These are phyloP conservation scores for Tenualosa thibaudeaui DNA, from an alignment of 2,797 vertebrate genomes.

Conservation along the genomic window DNA sequence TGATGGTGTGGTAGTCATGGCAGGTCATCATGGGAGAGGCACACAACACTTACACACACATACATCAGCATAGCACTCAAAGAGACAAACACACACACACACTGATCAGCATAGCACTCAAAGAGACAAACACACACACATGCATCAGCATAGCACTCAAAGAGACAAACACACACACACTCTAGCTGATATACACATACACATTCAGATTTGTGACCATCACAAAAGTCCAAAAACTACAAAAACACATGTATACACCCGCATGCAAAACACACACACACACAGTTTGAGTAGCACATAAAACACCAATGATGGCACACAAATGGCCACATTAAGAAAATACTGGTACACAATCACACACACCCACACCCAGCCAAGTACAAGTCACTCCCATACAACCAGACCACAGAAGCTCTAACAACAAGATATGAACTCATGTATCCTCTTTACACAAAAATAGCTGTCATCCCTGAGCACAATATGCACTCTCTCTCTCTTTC, in stretches of 20 bases:
- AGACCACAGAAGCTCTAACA: not conserved
- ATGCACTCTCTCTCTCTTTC: not conserved
- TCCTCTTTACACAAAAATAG: not conserved
- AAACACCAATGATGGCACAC: not conserved
- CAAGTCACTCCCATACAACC: not conserved
- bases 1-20: too few species aligned
- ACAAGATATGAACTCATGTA: not conserved
- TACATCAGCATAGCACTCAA: not conserved
- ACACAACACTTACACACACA: not conserved
- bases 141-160: not conserved
- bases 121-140: not conserved
- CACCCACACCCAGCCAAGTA: not conserved
- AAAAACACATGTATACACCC: not conserved
- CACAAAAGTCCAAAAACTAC: not conserved
- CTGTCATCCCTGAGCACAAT: not conserved
- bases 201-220: not conserved
- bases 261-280: not conserved
- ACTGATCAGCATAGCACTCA: not conserved
- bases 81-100: not conserved
- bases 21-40: too few species aligned
- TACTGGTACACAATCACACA: not conserved
- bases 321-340: not conserved
- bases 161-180: conserved; percentile 3
- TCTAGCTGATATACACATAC: not conserved
- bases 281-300: not conserved